phyloP scores from a whole-genome alignment of 2,113 vertebrate genomes.

The Chaetodon trifascialis region DNA sequence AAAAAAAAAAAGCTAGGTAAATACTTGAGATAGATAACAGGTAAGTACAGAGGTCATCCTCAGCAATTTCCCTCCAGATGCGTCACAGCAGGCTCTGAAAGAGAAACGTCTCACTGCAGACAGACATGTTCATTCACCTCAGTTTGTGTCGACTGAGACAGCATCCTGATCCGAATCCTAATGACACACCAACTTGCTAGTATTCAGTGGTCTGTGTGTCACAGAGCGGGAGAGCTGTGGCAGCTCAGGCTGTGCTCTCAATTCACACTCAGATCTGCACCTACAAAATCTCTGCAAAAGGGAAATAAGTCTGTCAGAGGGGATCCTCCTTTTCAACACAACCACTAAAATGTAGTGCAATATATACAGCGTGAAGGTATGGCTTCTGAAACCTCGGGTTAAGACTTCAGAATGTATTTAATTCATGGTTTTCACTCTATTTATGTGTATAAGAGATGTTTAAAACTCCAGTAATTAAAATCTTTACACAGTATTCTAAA shows the following conservation, averaged over 20 bases:
- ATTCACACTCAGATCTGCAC: constrained; percentile 50
- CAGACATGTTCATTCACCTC: constrained; percentile 83
- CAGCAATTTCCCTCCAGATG: constrained; percentile 67
- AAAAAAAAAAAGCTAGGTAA: constrained; percentile 38
- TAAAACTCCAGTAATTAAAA: neutral
- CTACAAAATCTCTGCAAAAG: constrained; percentile 45
- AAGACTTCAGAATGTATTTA: neutral
- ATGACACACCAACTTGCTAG: constrained; percentile 67
- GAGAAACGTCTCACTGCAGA: constrained; percentile 72
- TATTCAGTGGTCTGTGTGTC: constrained; percentile 67
- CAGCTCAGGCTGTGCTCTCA: constrained; percentile 60
- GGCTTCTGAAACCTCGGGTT: neutral
- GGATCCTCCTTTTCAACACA: constrained; percentile 27
- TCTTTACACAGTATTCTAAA: neutral
- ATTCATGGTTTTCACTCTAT: neutral
- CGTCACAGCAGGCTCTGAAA: constrained; percentile 64
- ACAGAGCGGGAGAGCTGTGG: constrained; percentile 52
- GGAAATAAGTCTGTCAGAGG: constrained; percentile 37
- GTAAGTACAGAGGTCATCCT: constrained; percentile 68
- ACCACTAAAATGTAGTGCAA: neutral
- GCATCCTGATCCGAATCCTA: constrained; percentile 81
- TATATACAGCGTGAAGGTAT: neutral
- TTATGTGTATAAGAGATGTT: neutral
- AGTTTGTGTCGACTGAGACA: constrained; percentile 70
- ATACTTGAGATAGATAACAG: constrained; percentile 65